A percentile compares a stretch with the other conserved stretches of the same genome.
These are phyloP conservation scores for Melanerpes aurifrons DNA, from an alignment of 2,113 vertebrate species.

Conservation along the genomic window DNA sequence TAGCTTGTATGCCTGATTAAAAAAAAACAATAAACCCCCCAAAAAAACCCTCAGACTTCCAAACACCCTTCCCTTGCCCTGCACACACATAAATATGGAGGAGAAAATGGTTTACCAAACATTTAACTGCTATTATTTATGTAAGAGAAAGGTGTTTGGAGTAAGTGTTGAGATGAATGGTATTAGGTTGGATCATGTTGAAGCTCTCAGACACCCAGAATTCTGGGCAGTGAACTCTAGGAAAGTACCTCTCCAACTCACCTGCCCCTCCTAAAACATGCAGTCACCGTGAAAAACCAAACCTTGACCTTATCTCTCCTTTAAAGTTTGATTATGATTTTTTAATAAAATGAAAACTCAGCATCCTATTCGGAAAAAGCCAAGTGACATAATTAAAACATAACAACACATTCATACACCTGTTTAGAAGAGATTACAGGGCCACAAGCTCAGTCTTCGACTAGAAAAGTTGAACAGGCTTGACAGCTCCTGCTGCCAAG, in stretches of 20 bases:
- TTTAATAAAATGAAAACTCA: neutral
- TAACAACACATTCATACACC: neutral
- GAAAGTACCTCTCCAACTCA: neutral
- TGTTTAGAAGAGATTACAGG: neutral
- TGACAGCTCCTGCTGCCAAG: slow-evolving; percentile 33
- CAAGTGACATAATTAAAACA: neutral
- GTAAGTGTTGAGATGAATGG: neutral
- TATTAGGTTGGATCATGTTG: neutral
- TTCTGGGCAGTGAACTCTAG: neutral
- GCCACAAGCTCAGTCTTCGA: neutral
- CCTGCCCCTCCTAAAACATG: neutral
- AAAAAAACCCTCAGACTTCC: neutral
- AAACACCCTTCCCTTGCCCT: neutral
- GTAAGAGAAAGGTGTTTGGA: neutral
- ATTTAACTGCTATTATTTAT: neutral
- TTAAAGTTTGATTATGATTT: neutral
- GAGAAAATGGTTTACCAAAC: neutral
- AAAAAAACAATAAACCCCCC: neutral
- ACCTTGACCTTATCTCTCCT: neutral
- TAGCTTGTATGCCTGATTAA: neutral
- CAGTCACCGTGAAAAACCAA: neutral
- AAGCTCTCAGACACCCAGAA: neutral
- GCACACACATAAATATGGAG: accelerated
- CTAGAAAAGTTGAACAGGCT: neutral
- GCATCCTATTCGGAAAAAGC: neutral